Evolutionary conservation across 2,113 vertebrate genomes (phyloP), one percentile per base, ranked within the genome.

Genomic region (Mesoclemmys tuberculata): DNA sequence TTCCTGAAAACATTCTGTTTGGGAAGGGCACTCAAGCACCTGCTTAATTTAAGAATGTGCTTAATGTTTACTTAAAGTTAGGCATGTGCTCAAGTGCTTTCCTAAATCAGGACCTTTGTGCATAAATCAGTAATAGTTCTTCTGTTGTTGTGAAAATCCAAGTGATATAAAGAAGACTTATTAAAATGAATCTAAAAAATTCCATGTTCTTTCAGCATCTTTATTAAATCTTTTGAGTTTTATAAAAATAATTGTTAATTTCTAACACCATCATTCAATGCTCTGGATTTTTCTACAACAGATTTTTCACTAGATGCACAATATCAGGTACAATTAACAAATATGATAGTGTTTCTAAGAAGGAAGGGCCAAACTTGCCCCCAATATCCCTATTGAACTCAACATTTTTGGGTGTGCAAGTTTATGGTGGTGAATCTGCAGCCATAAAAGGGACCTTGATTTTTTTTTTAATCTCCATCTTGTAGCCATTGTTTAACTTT

Each of bases 11-110:
- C 81, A 87, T 44, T 93, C 93, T 74, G 82, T 94, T 71, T 82
- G 93, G 93, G 93, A 93, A 94, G 95, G 90, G 80, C 92, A 93
- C 92, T 95, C 90, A 93, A 95, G 91, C 95, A 92, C 16, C n/a
- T n/a, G 61, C n/a, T 71, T 71, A 38, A 71, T n/a, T n/a, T 21
- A n/a, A n/a, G 4, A 68, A 68, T 93, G 91, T 89, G 95, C 91
- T 93, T 95, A 80, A 91, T 96, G 92, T 97, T 84, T 49, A 94
- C 68, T 93, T 95, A 96, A 38, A 71, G 64, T 68, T 68, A 68
- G 35, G 16, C 31, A 35, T 21, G 4, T 71, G 64, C 64, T 71
- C 64, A 71, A 21, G 19, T 71, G 18, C 64, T 71, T 71, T 71
- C 19, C 35, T 71, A 35, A 71, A 95, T 96, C 91, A 92, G 87